Evolutionary conservation across 2,888 invertebrate genomes (phyloP), one percentile per base, ranked within the genome.

Genomic region (Mimumesa dahlbomi): DNA sequence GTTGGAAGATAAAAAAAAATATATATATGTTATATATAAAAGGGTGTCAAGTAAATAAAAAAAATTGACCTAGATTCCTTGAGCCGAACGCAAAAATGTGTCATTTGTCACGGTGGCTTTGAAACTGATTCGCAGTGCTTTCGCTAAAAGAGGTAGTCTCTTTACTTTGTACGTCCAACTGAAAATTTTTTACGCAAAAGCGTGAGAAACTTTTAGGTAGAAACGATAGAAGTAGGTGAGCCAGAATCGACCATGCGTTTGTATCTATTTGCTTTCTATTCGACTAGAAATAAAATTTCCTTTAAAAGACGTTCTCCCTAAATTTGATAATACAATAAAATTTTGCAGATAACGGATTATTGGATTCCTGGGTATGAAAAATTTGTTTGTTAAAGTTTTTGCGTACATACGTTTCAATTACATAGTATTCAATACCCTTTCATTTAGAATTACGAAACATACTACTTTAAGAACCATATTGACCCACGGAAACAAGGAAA

Each of bases 41-140:
- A 45, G 45, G 11, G 22, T 46, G 57, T 52, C 42, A 52, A 36
- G 52, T 57, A 42, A 31, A 52, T 68, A 18, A 21, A 19, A 36
- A 48, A 42, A 58, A 52, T 63, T 57, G 46, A 57, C 42, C 50
- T 52, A 40, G 22, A 56, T 25, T 25, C 5, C 14, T 16, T 4
- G 43, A 38, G 13, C 11, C 34, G 16, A 19, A 25, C 45, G 19
- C 1, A 25, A 45, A 50, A 43, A 48, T n/a, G 34, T 40, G 56
- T 50, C 52, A 46, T 57, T 57, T 56, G 45, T 68, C 31, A 52
- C 18, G 38, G 21, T 19, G 7, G 22, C 25, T 57, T 31, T 40
- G 64, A 52, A 64, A 19, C 45, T 34, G 14, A 21, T 46, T 46
- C 59, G 18, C 9, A 14, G 13, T 52, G 57, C 56, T 45, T 57